Evolutionary conservation across 2,888 invertebrate species (phyloP).

Genomic region (Oscheius sp.): DNA sequence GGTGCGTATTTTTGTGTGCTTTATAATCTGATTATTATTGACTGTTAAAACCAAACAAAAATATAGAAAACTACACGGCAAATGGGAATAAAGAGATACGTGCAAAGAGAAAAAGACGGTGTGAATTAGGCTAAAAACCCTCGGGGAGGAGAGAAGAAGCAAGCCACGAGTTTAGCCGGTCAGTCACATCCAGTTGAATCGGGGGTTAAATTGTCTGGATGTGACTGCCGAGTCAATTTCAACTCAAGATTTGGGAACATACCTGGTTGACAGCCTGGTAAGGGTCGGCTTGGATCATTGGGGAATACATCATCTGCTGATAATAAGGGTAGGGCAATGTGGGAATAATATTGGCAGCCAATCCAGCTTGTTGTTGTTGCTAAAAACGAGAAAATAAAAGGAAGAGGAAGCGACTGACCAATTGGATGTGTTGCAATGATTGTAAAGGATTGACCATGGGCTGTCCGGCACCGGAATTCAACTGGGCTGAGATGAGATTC

Average conservation of each 20-base stretch:
- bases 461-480: constrained; percentile 40
- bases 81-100: constrained; percentile 15
- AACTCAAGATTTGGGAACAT: neutral
- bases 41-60: constrained; percentile 38
- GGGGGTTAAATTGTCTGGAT: neutral
- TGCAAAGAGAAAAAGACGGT: constrained; percentile 6
- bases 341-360: constrained; percentile 55
- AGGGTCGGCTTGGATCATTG: constrained; percentile 52
- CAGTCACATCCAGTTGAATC: too few relatives aligned
- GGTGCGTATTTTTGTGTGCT: neutral
- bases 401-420: constrained; percentile 19
- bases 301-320: constrained; percentile 60
- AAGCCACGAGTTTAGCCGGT: constrained; percentile 6
- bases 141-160: constrained; percentile 10
- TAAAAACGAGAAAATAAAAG: constrained; percentile 9
- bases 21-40: neutral
- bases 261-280: constrained; percentile 57
- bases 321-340: constrained; percentile 62
- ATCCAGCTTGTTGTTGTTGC: constrained; percentile 62
- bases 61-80: constrained; percentile 42
- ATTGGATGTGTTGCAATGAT: constrained; percentile 33
- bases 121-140: neutral
- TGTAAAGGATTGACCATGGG: constrained; percentile 36
- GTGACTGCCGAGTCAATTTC: neutral
- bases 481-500: constrained; percentile 70